Evolutionary conservation across 2,797 vertebrate species (phyloP), one percentile per base, ranked within the genome.

Genomic region (Hypotaenidia okinawae): DNA sequence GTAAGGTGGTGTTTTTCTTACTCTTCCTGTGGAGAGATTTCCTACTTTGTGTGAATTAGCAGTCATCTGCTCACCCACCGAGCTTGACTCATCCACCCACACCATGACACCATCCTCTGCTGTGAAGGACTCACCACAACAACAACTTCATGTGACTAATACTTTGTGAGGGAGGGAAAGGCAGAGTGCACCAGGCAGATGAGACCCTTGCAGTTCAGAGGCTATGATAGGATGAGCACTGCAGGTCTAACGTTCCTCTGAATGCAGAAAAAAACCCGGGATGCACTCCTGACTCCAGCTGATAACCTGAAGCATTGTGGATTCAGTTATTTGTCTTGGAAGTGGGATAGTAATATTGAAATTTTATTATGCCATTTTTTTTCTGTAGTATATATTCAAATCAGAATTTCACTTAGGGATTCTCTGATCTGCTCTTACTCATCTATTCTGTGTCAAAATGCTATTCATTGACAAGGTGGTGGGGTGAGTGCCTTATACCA

Each of bases 21-120:
- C 11, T 52, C 5, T 83, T 83, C 8, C 52, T 27, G 8, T 70
- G 67, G 67, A 81, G 62, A 84, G 1, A 23, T 68, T 87, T 69
- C 61, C 69, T 84, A 12, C 10, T 68, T 78, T 43, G 10, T 63
- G 43, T 63, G 87, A 62, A 82, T 28, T 69, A 54, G 62, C 9
- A 84, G 47, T 79, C 66, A 87, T 89, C 59, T 69, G 27, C n/a
- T 93, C 55, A 63, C 47, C 43, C 55, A 55, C 37, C 1, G 11
- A 87, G 33, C 43, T 87, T 93, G 81, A 87, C 72, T 93, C 47
- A 69, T 55, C 47, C 47, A 82, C 86, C 69, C 66, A 92, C 62
- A 72, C 11, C 17, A 18, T 6, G 19, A 41, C 57, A 76, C 37
- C 14, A n/a, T 41, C 18, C 35, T 82, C 24, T 7, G 3, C 39